Percentiles rank a stretch among this genome's conserved stretches.
Conservation (phyloP, 2,888 invertebrate species). For the Brachyopa scutellaris region DNA sequence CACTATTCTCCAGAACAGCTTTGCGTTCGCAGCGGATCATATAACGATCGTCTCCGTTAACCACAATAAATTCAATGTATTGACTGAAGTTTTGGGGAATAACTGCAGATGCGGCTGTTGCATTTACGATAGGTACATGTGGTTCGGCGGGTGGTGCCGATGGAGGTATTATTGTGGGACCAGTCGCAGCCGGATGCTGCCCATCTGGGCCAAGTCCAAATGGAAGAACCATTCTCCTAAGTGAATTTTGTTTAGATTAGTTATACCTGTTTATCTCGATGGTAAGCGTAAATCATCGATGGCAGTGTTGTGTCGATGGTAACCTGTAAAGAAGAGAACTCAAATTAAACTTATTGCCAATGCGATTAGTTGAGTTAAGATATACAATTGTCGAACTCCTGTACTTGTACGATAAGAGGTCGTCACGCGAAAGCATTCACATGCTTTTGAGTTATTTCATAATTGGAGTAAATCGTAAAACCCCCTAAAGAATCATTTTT, state of each 20-base stretch:
- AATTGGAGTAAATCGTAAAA: neutral
- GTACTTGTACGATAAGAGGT: slow-evolving; percentile 6
- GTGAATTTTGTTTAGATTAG: neutral
- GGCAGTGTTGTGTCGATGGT: slow-evolving; percentile 47
- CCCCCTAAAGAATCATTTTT: too few relatives aligned
- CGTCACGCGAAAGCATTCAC: too few relatives aligned
- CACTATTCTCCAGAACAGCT: slow-evolving; percentile 80
- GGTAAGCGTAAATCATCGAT: slow-evolving; percentile 55
- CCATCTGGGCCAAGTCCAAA: slow-evolving; percentile 80
- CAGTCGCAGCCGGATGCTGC: slow-evolving; percentile 76
- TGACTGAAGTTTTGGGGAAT: slow-evolving; percentile 79
- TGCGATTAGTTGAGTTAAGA: neutral
- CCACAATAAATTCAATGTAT: slow-evolving; percentile 81
- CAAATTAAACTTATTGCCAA: neutral
- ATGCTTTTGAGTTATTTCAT: slow-evolving; percentile 12
- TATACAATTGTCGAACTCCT: neutral
- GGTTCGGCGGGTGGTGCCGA: slow-evolving; percentile 80
- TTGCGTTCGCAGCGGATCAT: slow-evolving; percentile 81
- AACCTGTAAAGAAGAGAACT: slow-evolving; percentile 48
- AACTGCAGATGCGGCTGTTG: slow-evolving; percentile 75
- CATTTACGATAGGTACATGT: slow-evolving; percentile 76
- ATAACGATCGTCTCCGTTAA: slow-evolving; percentile 81
- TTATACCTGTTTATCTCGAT: slow-evolving; percentile 12
- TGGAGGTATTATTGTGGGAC: slow-evolving; percentile 75
- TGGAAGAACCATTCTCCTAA: slow-evolving; percentile 79